A percentile compares a stretch with the other conserved stretches of the same genome.
phyloP scores from a whole-genome alignment of 2,888 invertebrate genomes.

The Sepioteuthis lessoniana region DNA sequence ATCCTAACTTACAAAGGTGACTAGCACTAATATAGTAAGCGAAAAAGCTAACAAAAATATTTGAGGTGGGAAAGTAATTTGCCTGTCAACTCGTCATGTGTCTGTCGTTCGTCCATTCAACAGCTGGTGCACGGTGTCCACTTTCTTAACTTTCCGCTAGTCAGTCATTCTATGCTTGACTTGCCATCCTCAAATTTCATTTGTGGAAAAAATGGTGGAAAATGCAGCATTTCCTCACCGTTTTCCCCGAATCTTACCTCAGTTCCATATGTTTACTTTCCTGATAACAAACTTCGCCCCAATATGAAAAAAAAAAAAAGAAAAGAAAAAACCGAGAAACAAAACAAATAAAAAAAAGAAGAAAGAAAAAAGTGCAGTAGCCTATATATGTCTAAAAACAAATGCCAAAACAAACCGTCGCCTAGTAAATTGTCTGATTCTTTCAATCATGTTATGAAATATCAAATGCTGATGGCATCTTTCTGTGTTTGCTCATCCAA shows the following conservation, averaged over 20 bases:
- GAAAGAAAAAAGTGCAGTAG: too few species aligned
- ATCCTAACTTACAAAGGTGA: too few species aligned
- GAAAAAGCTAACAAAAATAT: not conserved
- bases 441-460: not conserved
- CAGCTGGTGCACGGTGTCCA: not conserved
- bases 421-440: not conserved
- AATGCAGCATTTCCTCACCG: not conserved
- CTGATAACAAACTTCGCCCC: not conserved
- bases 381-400: not conserved
- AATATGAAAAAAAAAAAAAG: not conserved
- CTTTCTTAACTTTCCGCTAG: not conserved
- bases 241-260: not conserved
- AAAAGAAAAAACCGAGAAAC: too few species aligned
- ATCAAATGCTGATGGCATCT: not conserved
- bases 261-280: not conserved
- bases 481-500: not conserved
- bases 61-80: not conserved
- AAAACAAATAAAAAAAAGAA: too few species aligned
- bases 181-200: not conserved
- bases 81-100: not conserved
- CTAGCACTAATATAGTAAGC: too few species aligned
- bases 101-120: not conserved
- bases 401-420: not conserved
- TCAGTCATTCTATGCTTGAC: not conserved
- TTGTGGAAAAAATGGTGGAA: not conserved